Base-by-base conservation (phyloP, 2,113 vertebrate species). In the Tenrec ecaudatus region DNA sequence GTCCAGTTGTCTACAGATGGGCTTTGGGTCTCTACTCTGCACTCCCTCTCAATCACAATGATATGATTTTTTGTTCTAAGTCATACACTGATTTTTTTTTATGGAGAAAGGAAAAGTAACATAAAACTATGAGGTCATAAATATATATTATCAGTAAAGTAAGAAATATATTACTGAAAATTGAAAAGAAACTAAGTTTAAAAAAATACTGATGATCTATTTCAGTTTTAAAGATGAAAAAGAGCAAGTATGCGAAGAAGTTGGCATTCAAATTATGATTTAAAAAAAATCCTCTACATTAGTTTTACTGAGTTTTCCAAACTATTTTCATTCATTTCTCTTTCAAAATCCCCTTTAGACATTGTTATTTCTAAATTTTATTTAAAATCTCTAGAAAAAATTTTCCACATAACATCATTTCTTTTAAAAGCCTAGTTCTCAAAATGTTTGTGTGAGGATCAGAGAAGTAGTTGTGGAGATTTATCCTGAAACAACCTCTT, bases 401-500 rank as follows among this genome's bases (percentile, higher is more conserved):
- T n/a, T 91, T 33, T 90, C 25, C 43, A 53, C 40, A 31, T 82
- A 82, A 69, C 19, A n/a, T 76, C 94, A 40, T 91, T 92, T 36
- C 25, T 94, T 90, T 53, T 88, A 93, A 58, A 89, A 93, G 31
- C 11, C 40, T 86, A 36, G 29, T 87, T 92, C 93, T 96, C 23
- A 88, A 75, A 90, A 64, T 53, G 2, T 85, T 88, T 19, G 33
- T 91, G n/a, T 91, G 40, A 60, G 80, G 82, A 43, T n/a, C 4
- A 89, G 77, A 95, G 40, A 77, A 94, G 75, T 73, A 88, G 22
- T 77, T 95, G 83, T 95, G 53, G 78, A 95, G 95, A 90, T 91
- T 92, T 73, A 77, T 88, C 90, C 93, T 93, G 82, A 96, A 95
- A 88, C 90, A 96, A 93, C 79, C 93, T 89, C 38, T 60, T 88